Percentiles rank a stretch among this genome's conserved stretches.
These are phyloP conservation scores for Beris chalybata DNA, from an alignment of 2,888 invertebrate genomes.

Conservation along the genomic window DNA sequence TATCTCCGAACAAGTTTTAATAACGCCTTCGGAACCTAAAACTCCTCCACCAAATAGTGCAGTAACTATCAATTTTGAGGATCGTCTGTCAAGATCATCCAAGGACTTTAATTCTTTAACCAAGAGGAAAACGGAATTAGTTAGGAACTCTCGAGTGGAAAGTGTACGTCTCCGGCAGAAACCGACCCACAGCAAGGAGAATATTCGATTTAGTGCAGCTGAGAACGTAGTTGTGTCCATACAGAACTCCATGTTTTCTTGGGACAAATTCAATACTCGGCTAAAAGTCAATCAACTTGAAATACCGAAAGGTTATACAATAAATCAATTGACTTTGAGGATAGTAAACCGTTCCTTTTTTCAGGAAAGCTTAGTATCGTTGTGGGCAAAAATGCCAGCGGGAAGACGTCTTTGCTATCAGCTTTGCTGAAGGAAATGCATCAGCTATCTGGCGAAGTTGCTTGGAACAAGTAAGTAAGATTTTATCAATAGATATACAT, in stretches of 20 bases:
- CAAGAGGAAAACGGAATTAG: conserved; percentile 22
- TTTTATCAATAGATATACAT: not conserved
- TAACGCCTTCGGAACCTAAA: not conserved
- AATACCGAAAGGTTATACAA: conserved; percentile 55
- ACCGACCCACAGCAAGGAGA: conserved; percentile 35
- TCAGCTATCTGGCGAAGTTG: conserved; percentile 65
- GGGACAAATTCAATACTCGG: conserved; percentile 44
- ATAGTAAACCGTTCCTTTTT: no score
- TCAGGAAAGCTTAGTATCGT: conserved; percentile 71
- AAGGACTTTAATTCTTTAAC: conserved; percentile 12
- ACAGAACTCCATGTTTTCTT: conserved; percentile 49
- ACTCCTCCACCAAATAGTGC: conserved; percentile 10
- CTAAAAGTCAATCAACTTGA: conserved; percentile 48
- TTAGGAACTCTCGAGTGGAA: conserved; percentile 36
- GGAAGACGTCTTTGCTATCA: conserved; percentile 76
- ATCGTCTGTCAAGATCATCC: not conserved
- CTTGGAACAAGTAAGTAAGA: conserved; percentile 63
- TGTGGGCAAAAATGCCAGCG: conserved; percentile 78
- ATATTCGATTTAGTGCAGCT: conserved; percentile 49
- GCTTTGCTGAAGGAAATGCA: conserved; percentile 82
- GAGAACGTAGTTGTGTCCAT: conserved; percentile 54
- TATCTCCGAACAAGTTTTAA: conserved; percentile 2
- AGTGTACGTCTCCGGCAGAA: conserved; percentile 28
- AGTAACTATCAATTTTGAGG: not conserved
- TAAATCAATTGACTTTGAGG: not conserved